Evolutionary conservation across 2,113 vertebrate genomes (phyloP), one percentile per base, ranked within the genome.

Genomic region (Cephalopterus ornatus): DNA sequence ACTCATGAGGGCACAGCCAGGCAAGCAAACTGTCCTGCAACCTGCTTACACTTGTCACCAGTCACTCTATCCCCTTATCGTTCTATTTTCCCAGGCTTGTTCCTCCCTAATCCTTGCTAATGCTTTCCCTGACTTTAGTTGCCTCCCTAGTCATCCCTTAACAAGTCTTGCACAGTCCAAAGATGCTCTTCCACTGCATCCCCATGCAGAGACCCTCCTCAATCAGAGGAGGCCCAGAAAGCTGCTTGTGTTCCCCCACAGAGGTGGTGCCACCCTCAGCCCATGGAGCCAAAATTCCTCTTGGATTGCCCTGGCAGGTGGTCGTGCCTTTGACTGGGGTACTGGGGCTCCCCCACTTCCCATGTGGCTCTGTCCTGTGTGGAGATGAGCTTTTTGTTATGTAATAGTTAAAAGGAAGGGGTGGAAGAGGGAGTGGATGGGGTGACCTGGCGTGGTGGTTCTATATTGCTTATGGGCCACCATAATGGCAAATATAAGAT

Each of bases 71-170:
- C 17, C 8, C 12, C 4, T 37, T 42, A 59, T 56, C 23, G 4
- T n/a, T 68, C n/a, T 63, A 5, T 89, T 53, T 89, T 53, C 20
- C 55, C n/a, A 19, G 2, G 4, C 19, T 74, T 39, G 5, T 14
- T 74, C 14, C n/a, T 92, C 37, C n/a, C 6, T 71, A 65, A 44
- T 53, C 3, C 4, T 74, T 68, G 42, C 22, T 80, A 52, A 77
- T 30, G 12, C 13, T 74, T 70, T 68, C n/a, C 21, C 63, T 74
- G 47, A 14, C 30, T 68, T 88, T 82, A 19, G 7, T 77, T 47
- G 20, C 4, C 2, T 1, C 9, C 4, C 21, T 79, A 33, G 52
- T 3, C 10, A 33, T 16, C 5, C 4, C 10, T 65, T 33, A 44
- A 61, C 14, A 30, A 90, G 22, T 19, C 22, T 59, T 88, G 28